Conservation (phyloP, 2,113 vertebrate genomes). For the Crypturellus undulatus region DNA sequence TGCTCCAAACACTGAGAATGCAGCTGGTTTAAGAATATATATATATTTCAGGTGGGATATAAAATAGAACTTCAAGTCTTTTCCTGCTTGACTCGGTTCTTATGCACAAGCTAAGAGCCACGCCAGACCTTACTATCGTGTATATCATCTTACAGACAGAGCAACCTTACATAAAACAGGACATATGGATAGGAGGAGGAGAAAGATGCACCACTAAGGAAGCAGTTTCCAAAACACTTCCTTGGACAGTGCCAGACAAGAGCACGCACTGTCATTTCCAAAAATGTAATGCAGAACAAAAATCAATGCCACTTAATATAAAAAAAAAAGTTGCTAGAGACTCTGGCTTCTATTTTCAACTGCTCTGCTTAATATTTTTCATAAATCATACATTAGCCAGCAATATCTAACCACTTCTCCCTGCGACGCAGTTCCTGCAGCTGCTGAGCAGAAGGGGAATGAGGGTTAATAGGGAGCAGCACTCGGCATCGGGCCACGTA, state of each 20-base stretch:
- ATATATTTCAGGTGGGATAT: no score
- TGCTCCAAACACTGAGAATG: fast-evolving
- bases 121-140: not conserved
- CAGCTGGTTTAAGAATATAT: not conserved
- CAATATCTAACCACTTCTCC: not conserved
- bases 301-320: not conserved
- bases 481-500: not conserved
- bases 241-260: not conserved
- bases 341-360: not conserved
- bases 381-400: not conserved
- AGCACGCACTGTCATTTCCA: not conserved
- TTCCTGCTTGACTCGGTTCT: not conserved
- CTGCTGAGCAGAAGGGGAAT: not conserved
- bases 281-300: not conserved
- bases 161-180: not conserved
- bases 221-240: not conserved
- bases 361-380: not conserved
- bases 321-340: not conserved
- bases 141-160: not conserved
- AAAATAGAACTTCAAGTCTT: not conserved
- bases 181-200: not conserved
- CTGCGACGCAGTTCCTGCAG: not conserved
- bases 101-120: not conserved
- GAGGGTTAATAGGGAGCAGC: not conserved
- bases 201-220: fast-evolving